These are phyloP conservation scores for Paragorgia papillata DNA, from an alignment of 92 coral and sea anemone species.

Conservation along the genomic window DNA sequence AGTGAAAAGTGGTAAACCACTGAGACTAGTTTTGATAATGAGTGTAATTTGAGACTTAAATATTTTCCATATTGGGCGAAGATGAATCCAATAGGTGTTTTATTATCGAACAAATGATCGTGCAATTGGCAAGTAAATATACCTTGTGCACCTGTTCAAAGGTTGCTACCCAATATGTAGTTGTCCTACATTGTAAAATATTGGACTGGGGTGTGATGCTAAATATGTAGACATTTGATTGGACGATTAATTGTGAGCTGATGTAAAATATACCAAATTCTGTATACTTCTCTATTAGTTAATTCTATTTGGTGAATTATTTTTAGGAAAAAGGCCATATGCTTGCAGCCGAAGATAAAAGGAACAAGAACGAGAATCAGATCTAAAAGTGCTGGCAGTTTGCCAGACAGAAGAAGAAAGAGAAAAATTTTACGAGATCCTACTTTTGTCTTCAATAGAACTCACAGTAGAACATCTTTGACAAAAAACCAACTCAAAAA, in stretches of 20 bases:
- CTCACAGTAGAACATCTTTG: not conserved
- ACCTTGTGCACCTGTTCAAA: too few relatives aligned
- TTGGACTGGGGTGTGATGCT: not conserved
- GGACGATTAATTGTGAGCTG: not conserved
- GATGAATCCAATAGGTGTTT: too few relatives aligned
- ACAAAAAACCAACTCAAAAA: not conserved
- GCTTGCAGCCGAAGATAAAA: not conserved
- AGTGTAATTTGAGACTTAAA: too few relatives aligned
- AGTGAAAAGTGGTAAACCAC: too few relatives aligned
- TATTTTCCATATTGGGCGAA: too few relatives aligned
- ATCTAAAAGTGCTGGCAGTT: slow-evolving; percentile 1
- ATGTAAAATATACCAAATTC: not conserved
- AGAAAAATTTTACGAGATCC: slow-evolving; percentile 73
- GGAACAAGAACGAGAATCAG: not conserved
- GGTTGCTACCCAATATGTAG: too few relatives aligned
- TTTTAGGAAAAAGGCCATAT: not conserved
- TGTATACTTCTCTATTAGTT: not conserved
- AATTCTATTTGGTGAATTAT: not conserved
- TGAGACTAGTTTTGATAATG: too few relatives aligned
- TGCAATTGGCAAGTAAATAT: too few relatives aligned
- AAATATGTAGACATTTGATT: not conserved
- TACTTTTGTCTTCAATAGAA: slow-evolving; percentile 75
- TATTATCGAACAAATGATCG: too few relatives aligned
- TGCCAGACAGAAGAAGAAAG: slow-evolving; percentile 16
- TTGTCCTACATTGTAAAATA: too few relatives aligned